These are phyloP conservation scores for Anastrepha ludens DNA, from an alignment of 1,140 invertebrate species.

Conservation along the genomic window DNA sequence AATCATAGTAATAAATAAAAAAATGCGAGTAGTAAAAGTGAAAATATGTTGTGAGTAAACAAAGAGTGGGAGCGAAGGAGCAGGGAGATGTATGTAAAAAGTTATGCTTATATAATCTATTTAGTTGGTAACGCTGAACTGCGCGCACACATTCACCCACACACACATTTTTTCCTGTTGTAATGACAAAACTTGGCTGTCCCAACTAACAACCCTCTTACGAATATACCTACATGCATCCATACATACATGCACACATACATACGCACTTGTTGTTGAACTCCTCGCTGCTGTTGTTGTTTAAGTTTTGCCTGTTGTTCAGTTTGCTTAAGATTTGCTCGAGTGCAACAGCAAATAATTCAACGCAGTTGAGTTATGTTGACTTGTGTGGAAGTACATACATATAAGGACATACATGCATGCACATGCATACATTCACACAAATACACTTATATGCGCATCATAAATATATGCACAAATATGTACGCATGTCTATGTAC, in stretches of 20 bases:
- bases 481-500: too few species aligned
- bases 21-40: background rate
- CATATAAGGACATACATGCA: background rate
- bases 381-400: background rate
- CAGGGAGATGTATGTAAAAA: background rate
- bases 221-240: background rate
- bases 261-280: background rate
- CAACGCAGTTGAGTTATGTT: background rate
- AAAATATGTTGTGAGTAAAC: background rate
- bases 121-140: constrained; percentile 14
- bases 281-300: background rate
- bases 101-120: constrained; percentile 32
- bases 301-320: constrained; percentile 33
- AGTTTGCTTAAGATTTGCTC: constrained; percentile 35
- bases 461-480: too few species aligned
- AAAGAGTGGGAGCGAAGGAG: background rate
- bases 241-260: background rate
- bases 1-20: background rate
- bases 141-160: background rate
- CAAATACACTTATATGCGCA: too few species aligned
- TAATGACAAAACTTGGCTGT: constrained; percentile 15
- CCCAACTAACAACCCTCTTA: background rate
- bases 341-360: constrained; percentile 33
- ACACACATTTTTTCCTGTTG: background rate
- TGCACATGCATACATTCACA: background rate